Evolutionary conservation across 2,113 vertebrate genomes (phyloP).

Genomic region (Onychostoma macrolepis): DNA sequence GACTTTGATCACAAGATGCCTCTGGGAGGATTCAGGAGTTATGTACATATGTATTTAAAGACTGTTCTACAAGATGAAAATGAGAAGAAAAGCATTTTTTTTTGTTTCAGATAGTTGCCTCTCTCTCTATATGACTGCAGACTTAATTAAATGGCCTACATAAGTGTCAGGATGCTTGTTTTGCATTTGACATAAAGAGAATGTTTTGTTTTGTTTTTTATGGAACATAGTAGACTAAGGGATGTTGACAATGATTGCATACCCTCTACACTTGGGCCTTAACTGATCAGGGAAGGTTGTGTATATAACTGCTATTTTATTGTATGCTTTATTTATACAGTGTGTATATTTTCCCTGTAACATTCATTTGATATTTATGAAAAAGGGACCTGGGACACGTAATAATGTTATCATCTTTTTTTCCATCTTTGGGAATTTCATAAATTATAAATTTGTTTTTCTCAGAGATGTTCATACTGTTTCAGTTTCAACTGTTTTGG

Average conservation of each 20-base stretch:
- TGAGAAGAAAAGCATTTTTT: not conserved
- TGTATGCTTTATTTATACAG: conserved; percentile 35
- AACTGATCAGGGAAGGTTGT: conserved; percentile 79
- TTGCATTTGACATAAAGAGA: conserved; percentile 63
- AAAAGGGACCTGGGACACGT: conserved; percentile 59
- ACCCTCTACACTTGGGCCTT: conserved; percentile 76
- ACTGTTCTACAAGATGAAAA: conserved; percentile 9
- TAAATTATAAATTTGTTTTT: not conserved
- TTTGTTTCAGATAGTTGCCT: conserved; percentile 35
- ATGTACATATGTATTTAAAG: conserved; percentile 53
- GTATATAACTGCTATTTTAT: conserved; percentile 45
- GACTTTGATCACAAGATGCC: conserved; percentile 53
- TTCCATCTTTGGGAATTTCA: not conserved
- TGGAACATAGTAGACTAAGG: conserved; percentile 65
- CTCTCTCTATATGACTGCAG: conserved; percentile 18
- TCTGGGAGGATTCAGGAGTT: conserved; percentile 54
- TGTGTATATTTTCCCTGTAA: not conserved
- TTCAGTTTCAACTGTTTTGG: not conserved
- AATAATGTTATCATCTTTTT: not conserved
- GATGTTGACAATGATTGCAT: conserved; percentile 55
- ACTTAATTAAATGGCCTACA: conserved; percentile 46
- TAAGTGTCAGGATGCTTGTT: conserved; percentile 28
- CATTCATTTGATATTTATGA: conserved; percentile 58
- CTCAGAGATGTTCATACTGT: not conserved
- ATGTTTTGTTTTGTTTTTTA: conserved; percentile 46